Conservation (phyloP, 92 coral and sea anemone species). For the Phenganax marumi region DNA sequence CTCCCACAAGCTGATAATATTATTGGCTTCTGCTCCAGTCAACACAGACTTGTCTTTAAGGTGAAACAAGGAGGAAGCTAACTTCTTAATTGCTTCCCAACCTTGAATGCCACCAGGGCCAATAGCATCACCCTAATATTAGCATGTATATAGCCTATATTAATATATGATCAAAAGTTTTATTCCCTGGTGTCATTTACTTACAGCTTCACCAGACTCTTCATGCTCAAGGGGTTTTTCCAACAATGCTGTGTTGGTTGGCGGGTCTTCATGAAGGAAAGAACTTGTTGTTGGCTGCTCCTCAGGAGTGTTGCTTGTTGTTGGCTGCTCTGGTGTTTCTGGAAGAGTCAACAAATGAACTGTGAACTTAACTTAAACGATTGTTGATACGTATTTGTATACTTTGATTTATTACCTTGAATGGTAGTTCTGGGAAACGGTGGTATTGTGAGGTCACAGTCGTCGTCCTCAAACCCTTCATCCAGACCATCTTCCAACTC, state of each 20-base stretch:
- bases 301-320: too few species aligned
- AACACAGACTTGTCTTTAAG: too few species aligned
- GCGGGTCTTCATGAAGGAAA: neutral
- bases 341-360: neutral
- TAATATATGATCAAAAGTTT: neutral
- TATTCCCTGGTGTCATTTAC: slow-evolving; percentile 13
- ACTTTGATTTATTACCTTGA: slow-evolving; percentile 7
- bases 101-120: slow-evolving; percentile 36
- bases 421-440: slow-evolving; percentile 19
- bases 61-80: slow-evolving; percentile 41
- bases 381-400: neutral
- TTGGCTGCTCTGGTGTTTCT: neutral
- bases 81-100: slow-evolving; percentile 5
- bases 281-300: slow-evolving; percentile 8
- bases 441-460: slow-evolving; percentile 17
- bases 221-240: slow-evolving; percentile 19
- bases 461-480: slow-evolving; percentile 45
- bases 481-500: neutral
- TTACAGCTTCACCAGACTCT: slow-evolving; percentile 18
- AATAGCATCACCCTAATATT: slow-evolving; percentile 8
- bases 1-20: slow-evolving; percentile 30
- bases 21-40: neutral
- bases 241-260: neutral
- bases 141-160: neutral
- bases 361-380: neutral